phyloP scores from a whole-genome alignment of 30 jellyfish, hydroid and myxozoan species.

The Thelohanellus kitauei region DNA sequence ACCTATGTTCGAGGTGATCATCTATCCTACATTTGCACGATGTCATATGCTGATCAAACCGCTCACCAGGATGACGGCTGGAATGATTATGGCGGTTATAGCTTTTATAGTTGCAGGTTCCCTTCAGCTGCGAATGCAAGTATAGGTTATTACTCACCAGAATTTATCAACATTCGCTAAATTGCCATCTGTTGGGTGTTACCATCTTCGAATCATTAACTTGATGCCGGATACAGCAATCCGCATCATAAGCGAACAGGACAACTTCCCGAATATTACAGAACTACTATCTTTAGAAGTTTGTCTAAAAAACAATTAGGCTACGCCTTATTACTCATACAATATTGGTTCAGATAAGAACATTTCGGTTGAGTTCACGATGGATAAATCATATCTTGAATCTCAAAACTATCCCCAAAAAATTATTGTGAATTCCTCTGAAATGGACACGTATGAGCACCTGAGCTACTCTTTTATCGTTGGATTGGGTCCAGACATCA shows the following conservation, averaged over 20 bases:
- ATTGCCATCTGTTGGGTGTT: constrained; percentile 85
- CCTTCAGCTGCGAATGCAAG: constrained; percentile 78
- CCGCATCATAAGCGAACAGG: constrained; percentile 15
- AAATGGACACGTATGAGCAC: too few relatives aligned
- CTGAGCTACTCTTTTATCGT: too few relatives aligned
- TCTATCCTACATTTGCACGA: constrained; percentile 19
- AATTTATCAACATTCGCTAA: constrained; percentile 56
- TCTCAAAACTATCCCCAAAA: too few relatives aligned
- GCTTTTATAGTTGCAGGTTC: constrained; percentile 74
- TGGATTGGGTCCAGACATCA: too few relatives aligned
- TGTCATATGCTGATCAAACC: constrained; percentile 17
- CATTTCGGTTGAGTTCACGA: too few relatives aligned
- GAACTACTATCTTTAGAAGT: too few relatives aligned
- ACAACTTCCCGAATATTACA: neutral
- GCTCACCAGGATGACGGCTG: constrained; percentile 54
- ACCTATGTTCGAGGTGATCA: constrained; percentile 51
- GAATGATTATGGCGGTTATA: constrained; percentile 67
- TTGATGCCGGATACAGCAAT: constrained; percentile 48
- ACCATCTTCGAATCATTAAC: constrained; percentile 50
- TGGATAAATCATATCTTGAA: too few relatives aligned
- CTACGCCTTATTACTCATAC: too few relatives aligned
- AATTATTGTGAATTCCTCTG: too few relatives aligned
- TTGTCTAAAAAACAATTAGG: too few relatives aligned
- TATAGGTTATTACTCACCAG: constrained; percentile 1
- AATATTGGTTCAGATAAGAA: too few relatives aligned